Evolutionary conservation across 35 echinoderm and acorn worm genomes (phyloP).

Genomic region (Lytechinus variegatus): DNA sequence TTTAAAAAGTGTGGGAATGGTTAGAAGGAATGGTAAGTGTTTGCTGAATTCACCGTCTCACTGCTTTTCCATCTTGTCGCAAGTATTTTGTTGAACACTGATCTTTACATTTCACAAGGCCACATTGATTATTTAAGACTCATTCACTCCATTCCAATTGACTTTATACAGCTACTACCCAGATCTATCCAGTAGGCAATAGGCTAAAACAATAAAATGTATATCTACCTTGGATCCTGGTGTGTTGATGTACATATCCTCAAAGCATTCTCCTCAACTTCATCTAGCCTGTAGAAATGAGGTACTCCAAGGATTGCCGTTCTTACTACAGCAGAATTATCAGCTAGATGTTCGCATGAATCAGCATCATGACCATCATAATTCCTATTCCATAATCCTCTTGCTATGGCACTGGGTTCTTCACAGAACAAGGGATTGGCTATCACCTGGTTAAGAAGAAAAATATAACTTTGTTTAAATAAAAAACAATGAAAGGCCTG

Average conservation of each 20-base stretch:
- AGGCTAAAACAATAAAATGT: background rate
- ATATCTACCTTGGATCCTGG: slow-evolving; percentile 74
- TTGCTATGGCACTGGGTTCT: slow-evolving; percentile 67
- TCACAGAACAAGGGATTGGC: slow-evolving; percentile 55
- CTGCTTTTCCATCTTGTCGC: no score
- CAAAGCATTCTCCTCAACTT: slow-evolving; percentile 69
- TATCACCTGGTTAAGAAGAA: slow-evolving; percentile 29
- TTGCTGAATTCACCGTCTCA: no score
- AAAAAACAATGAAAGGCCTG: no score
- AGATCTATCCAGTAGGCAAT: no score
- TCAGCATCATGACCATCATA: slow-evolving; percentile 66
- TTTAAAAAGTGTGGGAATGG: no score
- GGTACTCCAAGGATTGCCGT: slow-evolving; percentile 78
- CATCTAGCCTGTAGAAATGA: slow-evolving; percentile 78
- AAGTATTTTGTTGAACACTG: no score
- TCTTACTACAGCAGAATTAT: slow-evolving; percentile 75
- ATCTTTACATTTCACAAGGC: no score
- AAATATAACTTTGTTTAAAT: background rate
- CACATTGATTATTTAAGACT: no score
- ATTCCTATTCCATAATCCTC: slow-evolving; percentile 66
- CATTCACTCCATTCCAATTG: no score
- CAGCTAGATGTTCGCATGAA: slow-evolving; percentile 78
- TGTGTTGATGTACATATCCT: slow-evolving; percentile 81
- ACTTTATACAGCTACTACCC: no score
- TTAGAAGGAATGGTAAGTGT: no score